These are phyloP conservation scores for Autographa gamma DNA, from an alignment of 2,888 invertebrate species.

Conservation along the genomic window DNA sequence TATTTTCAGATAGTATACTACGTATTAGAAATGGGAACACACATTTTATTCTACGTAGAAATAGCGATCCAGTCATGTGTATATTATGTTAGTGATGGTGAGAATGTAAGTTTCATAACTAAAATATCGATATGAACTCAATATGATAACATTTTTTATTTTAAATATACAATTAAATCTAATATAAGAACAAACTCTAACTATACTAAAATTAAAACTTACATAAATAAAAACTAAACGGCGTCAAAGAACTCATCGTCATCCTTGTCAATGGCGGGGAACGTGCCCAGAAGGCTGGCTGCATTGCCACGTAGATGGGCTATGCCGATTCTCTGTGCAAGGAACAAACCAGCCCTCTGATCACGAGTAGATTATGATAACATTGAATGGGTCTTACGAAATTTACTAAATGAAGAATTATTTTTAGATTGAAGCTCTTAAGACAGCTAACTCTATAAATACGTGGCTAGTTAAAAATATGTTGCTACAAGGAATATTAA, in stretches of 20 bases:
- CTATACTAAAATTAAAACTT: too few relatives aligned
- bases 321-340: too few relatives aligned
- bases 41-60: conserved; percentile 16
- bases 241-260: too few relatives aligned
- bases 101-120: not conserved
- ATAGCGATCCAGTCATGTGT: not conserved
- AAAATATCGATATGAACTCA: not conserved
- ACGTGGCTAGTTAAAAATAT: conserved; percentile 22
- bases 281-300: too few relatives aligned
- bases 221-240: too few relatives aligned
- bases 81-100: not conserved
- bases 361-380: too few relatives aligned
- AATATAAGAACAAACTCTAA: too few relatives aligned
- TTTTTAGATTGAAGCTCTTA: not conserved
- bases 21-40: conserved; percentile 8
- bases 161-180: too few relatives aligned
- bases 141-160: too few relatives aligned
- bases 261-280: too few relatives aligned
- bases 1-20: conserved; percentile 31
- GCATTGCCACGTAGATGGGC: too few relatives aligned
- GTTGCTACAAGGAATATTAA: conserved; percentile 6
- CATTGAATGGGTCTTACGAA: not conserved
- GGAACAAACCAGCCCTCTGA: too few relatives aligned
- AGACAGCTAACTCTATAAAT: not conserved
- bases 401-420: not conserved